phyloP scores from a whole-genome alignment of 2,113 vertebrate species.

The Amphiprion ocellaris region DNA sequence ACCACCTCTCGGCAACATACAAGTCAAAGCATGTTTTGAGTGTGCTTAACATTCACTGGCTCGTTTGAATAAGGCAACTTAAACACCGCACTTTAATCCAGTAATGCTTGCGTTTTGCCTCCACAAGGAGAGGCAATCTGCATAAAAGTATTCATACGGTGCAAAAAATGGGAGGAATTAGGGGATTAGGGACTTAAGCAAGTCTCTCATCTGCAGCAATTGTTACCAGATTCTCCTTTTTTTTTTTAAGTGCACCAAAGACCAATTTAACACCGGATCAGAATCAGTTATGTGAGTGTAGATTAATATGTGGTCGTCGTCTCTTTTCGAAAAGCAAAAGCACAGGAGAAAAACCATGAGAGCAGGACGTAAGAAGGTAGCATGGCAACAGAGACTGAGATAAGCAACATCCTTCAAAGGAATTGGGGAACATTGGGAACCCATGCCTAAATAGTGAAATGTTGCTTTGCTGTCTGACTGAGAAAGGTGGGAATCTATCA shows the following conservation, averaged over 20 bases:
- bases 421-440: conserved; percentile 15
- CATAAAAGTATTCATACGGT: conserved; percentile 40
- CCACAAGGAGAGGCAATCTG: conserved; percentile 44
- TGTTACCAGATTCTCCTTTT: conserved; percentile 17
- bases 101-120: conserved; percentile 48
- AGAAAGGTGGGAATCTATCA: conserved; percentile 45
- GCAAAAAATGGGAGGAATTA: conserved; percentile 49
- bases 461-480: conserved; percentile 34
- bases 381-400: conserved; percentile 10
- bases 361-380: conserved; percentile 12
- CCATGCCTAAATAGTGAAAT: conserved; percentile 32
- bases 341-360: background rate
- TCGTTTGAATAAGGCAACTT: conserved; percentile 44
- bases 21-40: conserved; percentile 28
- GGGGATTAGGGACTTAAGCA: conserved; percentile 56
- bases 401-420: conserved; percentile 27
- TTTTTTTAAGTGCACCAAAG: conserved; percentile 9
- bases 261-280: conserved; percentile 13
- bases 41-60: background rate
- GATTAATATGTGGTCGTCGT: background rate
- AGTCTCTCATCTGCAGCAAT: conserved; percentile 46
- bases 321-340: conserved; percentile 2
- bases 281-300: background rate
- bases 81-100: conserved; percentile 47
- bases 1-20: background rate